A percentile compares a stretch with the other conserved stretches of the same genome.
Evolutionary conservation across 2,888 invertebrate genomes (phyloP).

Genomic region (Muschampia plurimacula): DNA sequence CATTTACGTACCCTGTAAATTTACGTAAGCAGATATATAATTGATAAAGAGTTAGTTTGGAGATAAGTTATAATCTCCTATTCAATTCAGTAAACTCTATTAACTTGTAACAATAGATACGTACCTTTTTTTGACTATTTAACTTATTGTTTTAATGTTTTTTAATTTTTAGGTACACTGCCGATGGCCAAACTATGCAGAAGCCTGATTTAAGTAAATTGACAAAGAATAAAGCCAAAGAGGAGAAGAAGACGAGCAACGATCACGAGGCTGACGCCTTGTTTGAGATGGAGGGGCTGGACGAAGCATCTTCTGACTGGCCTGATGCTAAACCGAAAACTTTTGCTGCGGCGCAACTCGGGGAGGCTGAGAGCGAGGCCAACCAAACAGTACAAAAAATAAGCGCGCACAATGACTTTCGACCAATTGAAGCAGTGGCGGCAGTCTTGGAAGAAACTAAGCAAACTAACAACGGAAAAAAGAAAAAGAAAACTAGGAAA

Average conservation of each 20-base stretch:
- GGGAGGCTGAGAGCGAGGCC: constrained; percentile 74
- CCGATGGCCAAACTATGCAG: constrained; percentile 84
- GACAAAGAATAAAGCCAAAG: constrained; percentile 70
- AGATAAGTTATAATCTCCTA: not conserved
- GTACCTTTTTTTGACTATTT: not conserved
- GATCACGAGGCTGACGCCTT: constrained; percentile 85
- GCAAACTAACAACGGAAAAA: constrained; percentile 86
- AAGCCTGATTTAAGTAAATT: constrained; percentile 85
- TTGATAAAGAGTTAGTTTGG: not conserved
- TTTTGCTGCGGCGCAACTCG: constrained; percentile 84
- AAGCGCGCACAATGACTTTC: constrained; percentile 87
- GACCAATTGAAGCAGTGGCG: constrained; percentile 82
- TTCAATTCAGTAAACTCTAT: not conserved
- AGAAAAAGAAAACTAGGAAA: constrained; percentile 93
- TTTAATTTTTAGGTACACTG: constrained; percentile 82
- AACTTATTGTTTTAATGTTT: not conserved
- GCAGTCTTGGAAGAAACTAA: constrained; percentile 78
- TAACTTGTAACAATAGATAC: not conserved
- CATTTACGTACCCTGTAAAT: constrained; percentile 2
- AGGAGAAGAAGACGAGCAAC: constrained; percentile 52
- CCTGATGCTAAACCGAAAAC: constrained; percentile 83
- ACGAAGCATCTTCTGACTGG: constrained; percentile 81
- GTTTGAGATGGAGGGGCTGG: constrained; percentile 88
- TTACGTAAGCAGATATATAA: not conserved
- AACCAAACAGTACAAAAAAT: constrained; percentile 86